Evolutionary conservation across 2,888 invertebrate species (phyloP).

Genomic region (Scrobipalpa atriplicella): DNA sequence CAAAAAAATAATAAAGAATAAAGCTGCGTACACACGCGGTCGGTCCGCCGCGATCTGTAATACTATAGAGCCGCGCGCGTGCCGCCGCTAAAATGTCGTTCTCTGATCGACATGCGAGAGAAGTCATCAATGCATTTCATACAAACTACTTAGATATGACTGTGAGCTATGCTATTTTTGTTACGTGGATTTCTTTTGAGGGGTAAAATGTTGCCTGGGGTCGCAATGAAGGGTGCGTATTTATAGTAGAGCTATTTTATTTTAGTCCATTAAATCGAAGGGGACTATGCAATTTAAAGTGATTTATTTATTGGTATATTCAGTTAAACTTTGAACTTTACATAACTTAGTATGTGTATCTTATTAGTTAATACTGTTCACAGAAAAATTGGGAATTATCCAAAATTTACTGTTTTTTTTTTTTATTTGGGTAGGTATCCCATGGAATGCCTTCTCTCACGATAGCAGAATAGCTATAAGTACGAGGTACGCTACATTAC

Average conservation of each 20-base stretch:
- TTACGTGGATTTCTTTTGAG: background rate
- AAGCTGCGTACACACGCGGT: constrained; percentile 40
- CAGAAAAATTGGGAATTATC: no score
- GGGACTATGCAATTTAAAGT: background rate
- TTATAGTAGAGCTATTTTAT: background rate
- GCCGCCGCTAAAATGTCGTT: constrained; percentile 44
- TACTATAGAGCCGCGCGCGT: constrained; percentile 37
- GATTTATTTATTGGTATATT: background rate
- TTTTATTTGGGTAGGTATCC: no score
- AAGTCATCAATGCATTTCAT: constrained; percentile 12
- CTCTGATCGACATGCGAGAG: constrained; percentile 13
- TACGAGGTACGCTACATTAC: no score
- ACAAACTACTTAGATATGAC: background rate
- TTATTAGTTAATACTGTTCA: no score
- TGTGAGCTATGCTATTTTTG: constrained; percentile 10
- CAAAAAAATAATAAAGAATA: constrained; percentile 20
- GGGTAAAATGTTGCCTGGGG: background rate
- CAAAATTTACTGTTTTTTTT: no score
- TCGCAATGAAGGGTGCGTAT: constrained; percentile 5
- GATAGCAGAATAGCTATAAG: no score
- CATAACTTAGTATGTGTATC: no score
- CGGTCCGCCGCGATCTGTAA: constrained; percentile 23
- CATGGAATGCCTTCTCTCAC: background rate
- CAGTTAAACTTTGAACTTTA: background rate
- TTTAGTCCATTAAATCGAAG: background rate